Evolutionary conservation across 2,797 vertebrate species (phyloP), one percentile per base, ranked within the genome.

Genomic region (Oryzias sinensis): DNA sequence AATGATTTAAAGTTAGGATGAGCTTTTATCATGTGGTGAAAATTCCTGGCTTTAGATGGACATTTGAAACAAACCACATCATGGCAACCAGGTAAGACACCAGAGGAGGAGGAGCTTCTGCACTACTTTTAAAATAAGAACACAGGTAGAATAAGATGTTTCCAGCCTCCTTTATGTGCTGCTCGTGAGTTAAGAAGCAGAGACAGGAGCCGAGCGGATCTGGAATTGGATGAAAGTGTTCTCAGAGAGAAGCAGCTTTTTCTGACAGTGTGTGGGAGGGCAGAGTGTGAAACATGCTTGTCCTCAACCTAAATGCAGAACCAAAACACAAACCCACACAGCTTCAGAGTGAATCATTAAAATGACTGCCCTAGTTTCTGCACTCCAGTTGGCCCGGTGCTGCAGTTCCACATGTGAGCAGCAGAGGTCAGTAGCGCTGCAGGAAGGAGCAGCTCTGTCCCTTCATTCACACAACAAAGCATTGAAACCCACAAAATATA

Each of bases 331-430:
- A 53, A 47, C 53, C 42, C 48, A 56, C 56, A 46, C 16, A 11
- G 24, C 20, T 46, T 18, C 49, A 49, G 24, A 54, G 20, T 49
- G 55, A 68, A 47, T 63, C 61, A 56, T 46, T 64, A 66, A 54
- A 42, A 50, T 51, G 27, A 0, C 25, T 44, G 52, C n/a, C 49
- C 45, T 51, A n/a, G 59, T 57, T 65, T 65, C 17, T 41, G 16
- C 25, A 49, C 0, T 2, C 44, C 53, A 54, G 9, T 9, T 37
- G 33, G 33, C 11, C 33, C 33, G 3, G 9, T 11, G 9, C 33
- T 37, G 33, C 9, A 37, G 33, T 11, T 37, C 33, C 4, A 9
- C 3, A 9, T 37, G 33, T 37, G 33, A 37, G 33, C 33, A 37
- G 33, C 33, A 37, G 33, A 37, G 33, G 33, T 37, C 33, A 37